phyloP scores from a whole-genome alignment of 1,140 invertebrate genomes.

The Zaprionus camerounensis region DNA sequence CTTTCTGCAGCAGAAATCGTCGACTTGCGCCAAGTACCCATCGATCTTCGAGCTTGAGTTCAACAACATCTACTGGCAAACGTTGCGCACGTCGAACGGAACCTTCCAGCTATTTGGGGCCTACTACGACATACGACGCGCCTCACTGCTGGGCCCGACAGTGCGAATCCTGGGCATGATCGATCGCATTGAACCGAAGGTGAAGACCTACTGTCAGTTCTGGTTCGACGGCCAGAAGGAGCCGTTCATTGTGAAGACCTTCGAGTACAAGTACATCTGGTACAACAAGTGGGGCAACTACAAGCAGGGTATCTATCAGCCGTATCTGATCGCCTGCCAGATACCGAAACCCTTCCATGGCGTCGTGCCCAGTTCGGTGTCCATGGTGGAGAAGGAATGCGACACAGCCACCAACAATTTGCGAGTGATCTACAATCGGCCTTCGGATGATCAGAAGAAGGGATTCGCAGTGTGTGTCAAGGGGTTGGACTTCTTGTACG shows the following conservation, averaged over 20 bases:
- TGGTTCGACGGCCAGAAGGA: constrained; percentile 95
- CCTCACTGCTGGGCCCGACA: constrained; percentile 91
- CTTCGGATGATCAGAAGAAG: constrained; percentile 88
- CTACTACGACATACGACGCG: constrained; percentile 92
- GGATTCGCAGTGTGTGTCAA: constrained; percentile 98
- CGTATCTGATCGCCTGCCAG: constrained; percentile 95
- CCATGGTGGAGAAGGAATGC: constrained; percentile 93
- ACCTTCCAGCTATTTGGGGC: constrained; percentile 95
- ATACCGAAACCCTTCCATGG: constrained; percentile 90
- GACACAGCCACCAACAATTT: constrained; percentile 94
- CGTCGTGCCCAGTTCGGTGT: constrained; percentile 92
- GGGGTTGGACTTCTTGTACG: constrained; percentile 95
- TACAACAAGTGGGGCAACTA: constrained; percentile 97
- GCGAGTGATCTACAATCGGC: constrained; percentile 92
- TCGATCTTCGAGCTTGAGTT: constrained; percentile 95
- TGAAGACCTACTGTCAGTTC: constrained; percentile 93
- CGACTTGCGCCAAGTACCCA: constrained; percentile 92
- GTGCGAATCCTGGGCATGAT: constrained; percentile 96
- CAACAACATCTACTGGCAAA: constrained; percentile 97
- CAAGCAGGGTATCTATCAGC: constrained; percentile 95
- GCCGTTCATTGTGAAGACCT: constrained; percentile 90
- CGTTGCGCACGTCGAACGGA: constrained; percentile 90
- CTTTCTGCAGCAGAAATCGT: constrained; percentile 87
- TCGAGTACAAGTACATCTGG: constrained; percentile 97
- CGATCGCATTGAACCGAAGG: constrained; percentile 92